Base-by-base conservation (phyloP, 2,888 invertebrate genomes). In the Clepsis dumicolana region DNA sequence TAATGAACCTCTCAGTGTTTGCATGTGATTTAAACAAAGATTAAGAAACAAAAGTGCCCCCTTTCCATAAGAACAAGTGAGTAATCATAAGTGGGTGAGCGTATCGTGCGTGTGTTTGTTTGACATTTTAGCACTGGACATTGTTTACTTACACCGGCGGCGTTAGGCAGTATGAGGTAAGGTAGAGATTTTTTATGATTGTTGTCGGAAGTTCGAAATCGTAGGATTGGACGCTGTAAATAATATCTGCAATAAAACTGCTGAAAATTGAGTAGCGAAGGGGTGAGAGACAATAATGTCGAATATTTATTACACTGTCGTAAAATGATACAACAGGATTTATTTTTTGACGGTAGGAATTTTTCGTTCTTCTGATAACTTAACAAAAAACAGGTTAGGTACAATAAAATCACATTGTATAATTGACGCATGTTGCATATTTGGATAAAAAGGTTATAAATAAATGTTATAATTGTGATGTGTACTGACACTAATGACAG, bases 21-120 rank as follows among this genome's bases (percentile, higher is more conserved):
- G 4, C 35, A 25, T 56, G 62, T 67, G 54, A 32, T 54, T 14
- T 32, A 4, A 21, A 10, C 14, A 16, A 65, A 7, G 16, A n/a
- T 25, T 21, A 16, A 44, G 53, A 18, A 63, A 21, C n/a, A 25
- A 29, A 38, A 41, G 41, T 59, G 63, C 4, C 35, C 25, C 57
- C 4, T 50, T 16, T 44, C n/a, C 1, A 21, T 38, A 56, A 59
- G 10, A 44, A 38, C 18, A 53, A 73, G 80, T 79, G 78, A 75
- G 73, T 72, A 73, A 74, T 75, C 69, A 71, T 76, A 78, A 79
- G 86, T 87, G 85, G 72, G 87, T 87, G 86, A 74, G 75, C 75
- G 75, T 67, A 72, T 73, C 70, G 61, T 56, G 16, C 38, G 59
- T 77, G 80, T 81, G 85, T 79, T 81, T 80, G 76, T 83, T 82